Conservation (phyloP, 2,888 invertebrate genomes). For the Girardia tigrina region DNA sequence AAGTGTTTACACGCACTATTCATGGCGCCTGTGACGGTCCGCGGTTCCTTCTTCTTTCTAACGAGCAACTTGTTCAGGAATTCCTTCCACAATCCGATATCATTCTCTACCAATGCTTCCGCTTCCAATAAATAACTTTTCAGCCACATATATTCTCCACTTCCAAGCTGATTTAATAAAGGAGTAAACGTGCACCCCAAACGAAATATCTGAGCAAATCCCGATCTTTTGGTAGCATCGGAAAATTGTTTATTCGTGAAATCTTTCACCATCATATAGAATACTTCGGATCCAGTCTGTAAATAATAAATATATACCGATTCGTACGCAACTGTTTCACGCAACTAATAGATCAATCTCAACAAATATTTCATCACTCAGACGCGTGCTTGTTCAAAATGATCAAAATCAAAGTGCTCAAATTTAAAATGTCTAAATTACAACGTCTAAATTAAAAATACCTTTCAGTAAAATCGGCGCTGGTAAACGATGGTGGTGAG, state of each 20-base stretch:
- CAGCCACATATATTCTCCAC: not conserved
- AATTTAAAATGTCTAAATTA: too few species aligned
- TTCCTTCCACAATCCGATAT: not conserved
- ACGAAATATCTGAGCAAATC: not conserved
- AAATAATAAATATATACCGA: not conserved
- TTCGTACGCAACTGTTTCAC: too few species aligned
- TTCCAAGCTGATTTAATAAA: not conserved
- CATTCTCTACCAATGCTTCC: not conserved
- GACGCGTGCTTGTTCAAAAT: too few species aligned
- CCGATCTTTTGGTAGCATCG: not conserved
- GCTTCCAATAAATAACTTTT: constrained; percentile 12
- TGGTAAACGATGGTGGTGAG: too few species aligned
- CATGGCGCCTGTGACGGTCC: not conserved
- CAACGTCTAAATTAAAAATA: too few species aligned
- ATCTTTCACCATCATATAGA: not conserved
- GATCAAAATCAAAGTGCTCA: too few species aligned
- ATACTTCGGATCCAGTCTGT: not conserved
- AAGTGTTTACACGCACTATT: not conserved
- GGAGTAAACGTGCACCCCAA: not conserved
- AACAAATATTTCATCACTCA: too few species aligned
- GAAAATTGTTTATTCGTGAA: not conserved
- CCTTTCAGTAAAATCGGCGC: too few species aligned
- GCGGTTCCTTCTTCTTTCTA: not conserved
- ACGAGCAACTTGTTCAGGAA: not conserved
- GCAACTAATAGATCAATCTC: too few species aligned